Evolutionary conservation across 2,113 vertebrate genomes (phyloP).

Genomic region (Rhinolophus sinicus): DNA sequence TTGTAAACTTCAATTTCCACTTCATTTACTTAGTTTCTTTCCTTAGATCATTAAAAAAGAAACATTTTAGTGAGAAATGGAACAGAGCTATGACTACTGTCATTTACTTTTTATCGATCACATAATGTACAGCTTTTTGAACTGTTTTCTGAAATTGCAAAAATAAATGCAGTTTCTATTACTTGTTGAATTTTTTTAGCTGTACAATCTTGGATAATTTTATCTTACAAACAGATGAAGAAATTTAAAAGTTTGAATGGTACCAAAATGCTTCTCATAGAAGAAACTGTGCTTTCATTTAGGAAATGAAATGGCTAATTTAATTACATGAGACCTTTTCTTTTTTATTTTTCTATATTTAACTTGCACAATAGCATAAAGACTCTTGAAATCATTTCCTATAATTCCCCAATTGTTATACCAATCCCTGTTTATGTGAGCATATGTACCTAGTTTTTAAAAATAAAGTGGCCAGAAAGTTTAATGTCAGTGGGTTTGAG

Average conservation of each 20-base stretch:
- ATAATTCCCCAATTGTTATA: background rate
- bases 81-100: background rate
- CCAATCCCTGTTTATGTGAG: background rate
- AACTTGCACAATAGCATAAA: background rate
- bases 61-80: conserved; percentile 15
- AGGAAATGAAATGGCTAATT: background rate
- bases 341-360: background rate
- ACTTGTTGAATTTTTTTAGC: background rate
- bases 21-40: background rate
- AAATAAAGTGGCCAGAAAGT: background rate
- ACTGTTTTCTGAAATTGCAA: conserved; percentile 41
- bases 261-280: background rate
- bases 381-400: background rate
- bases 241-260: background rate
- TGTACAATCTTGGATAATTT: background rate
- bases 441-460: background rate
- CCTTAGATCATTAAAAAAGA: background rate
- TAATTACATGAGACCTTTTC: background rate
- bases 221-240: conserved; percentile 11
- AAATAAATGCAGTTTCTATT: conserved; percentile 1
- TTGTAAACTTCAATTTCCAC: background rate
- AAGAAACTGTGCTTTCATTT: background rate
- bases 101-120: conserved; percentile 39
- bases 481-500: background rate
- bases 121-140: conserved; percentile 6